Conservation (phyloP, 2,113 vertebrate species). For the Phoenicopterus ruber region DNA sequence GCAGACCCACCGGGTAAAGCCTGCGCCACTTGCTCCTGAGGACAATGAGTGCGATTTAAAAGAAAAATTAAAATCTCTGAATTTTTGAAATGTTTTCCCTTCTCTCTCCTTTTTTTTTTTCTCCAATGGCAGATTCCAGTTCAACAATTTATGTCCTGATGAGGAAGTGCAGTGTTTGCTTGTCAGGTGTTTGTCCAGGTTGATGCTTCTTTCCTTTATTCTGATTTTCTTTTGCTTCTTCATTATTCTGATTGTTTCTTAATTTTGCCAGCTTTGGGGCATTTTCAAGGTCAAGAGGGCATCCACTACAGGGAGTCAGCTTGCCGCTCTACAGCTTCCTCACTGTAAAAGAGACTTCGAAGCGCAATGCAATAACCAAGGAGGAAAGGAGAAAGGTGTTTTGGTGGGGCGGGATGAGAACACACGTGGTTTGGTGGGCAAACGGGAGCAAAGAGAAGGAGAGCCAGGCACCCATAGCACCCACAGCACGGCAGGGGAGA, state of each 20-base stretch:
- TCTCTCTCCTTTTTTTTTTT: background rate
- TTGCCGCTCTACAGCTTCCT: background rate
- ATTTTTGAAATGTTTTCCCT: background rate
- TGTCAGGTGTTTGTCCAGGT: fast-evolving
- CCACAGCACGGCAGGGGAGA: background rate
- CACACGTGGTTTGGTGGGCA: background rate
- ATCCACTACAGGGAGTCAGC: background rate
- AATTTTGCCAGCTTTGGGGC: background rate
- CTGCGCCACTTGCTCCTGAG: background rate
- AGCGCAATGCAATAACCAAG: background rate
- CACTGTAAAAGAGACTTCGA: background rate
- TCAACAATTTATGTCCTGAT: background rate
- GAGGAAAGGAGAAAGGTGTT: background rate
- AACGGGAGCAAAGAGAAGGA: background rate
- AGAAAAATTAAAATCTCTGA: background rate
- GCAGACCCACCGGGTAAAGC: background rate
- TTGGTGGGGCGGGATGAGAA: background rate
- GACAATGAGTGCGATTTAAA: fast-evolving
- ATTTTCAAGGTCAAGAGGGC: background rate
- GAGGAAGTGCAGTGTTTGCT: background rate
- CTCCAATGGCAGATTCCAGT: background rate
- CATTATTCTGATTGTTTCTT: background rate
- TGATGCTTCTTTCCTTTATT: background rate
- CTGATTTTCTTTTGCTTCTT: background rate
- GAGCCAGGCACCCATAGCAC: background rate